A percentile compares a stretch with the other conserved stretches of the same genome.
These are phyloP conservation scores for Itoplectis maculator DNA, from an alignment of 2,888 invertebrate genomes.

Conservation along the genomic window DNA sequence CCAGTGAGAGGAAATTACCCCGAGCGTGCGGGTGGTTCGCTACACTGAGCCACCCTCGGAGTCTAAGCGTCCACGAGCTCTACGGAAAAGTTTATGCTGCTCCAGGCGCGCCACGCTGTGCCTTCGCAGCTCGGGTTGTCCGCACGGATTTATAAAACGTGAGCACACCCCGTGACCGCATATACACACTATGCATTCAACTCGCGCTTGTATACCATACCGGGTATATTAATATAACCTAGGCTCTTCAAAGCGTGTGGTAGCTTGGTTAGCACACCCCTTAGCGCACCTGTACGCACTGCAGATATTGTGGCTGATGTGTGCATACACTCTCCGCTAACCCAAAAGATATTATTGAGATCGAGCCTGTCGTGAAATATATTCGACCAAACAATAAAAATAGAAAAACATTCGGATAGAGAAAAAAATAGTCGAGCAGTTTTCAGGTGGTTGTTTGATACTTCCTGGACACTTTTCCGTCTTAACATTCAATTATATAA, in stretches of 20 bases:
- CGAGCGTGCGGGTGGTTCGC: slow-evolving; percentile 43
- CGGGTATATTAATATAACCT: slow-evolving; percentile 10
- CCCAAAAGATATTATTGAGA: neutral
- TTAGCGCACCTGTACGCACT: slow-evolving; percentile 59
- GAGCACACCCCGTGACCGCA: slow-evolving; percentile 41
- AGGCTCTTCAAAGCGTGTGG: slow-evolving; percentile 37
- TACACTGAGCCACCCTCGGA: slow-evolving; percentile 10
- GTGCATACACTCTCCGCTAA: slow-evolving; percentile 4
- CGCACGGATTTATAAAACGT: slow-evolving; percentile 57
- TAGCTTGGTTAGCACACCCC: slow-evolving; percentile 27
- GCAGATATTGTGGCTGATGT: slow-evolving; percentile 37
- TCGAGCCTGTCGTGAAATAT: neutral
- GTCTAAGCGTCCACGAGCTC: slow-evolving; percentile 49
- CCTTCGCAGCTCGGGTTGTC: slow-evolving; percentile 32
- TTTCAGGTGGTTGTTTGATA: too few relatives aligned
- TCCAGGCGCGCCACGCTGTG: slow-evolving; percentile 30
- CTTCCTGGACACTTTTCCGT: too few relatives aligned
- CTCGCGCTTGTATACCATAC: slow-evolving; percentile 9
- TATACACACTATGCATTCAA: slow-evolving; percentile 51
- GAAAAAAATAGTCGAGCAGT: too few relatives aligned
- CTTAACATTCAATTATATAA: too few relatives aligned
- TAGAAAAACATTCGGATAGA: too few relatives aligned
- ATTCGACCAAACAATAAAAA: neutral
- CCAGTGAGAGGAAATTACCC: slow-evolving; percentile 59
- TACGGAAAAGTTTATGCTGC: slow-evolving; percentile 51